Base-by-base conservation (phyloP, 1,140 invertebrate genomes). In the Brachionus paranguensis region DNA sequence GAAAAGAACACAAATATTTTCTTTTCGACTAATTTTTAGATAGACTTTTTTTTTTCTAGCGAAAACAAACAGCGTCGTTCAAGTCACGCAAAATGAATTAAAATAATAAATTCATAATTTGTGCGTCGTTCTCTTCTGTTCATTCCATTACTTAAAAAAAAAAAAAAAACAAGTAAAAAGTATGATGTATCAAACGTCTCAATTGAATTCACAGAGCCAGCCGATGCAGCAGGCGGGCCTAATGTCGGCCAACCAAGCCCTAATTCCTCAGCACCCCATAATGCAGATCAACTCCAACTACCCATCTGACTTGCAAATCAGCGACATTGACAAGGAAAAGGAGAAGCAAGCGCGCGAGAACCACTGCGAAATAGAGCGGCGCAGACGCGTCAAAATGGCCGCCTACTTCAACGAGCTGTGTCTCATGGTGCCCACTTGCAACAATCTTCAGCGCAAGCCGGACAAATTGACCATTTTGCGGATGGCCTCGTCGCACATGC, bases 401-500 rank as follows among this genome's bases (percentile, higher is more conserved):
- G 95, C 96, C 84, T 99, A 99, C 90, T 99, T 99, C 88, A 99
- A 97, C 86, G 98, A 99, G 91, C 92, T 99, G 85, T 98, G 96
- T 84, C 97, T 99, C 90, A 99, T 99, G 97, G 97, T 99, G 86
- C 98, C 97, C 86, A 98, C 97, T 85, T 99, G 96, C 90, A 96
- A 94, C 86, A 96, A 96, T 1, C 91, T 99, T 45, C 97, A 97
- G 2, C 92, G 97, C 78, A 99, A 99, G 90, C 97, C 97, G 10
- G 98, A 99, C 91, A 99, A 99, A 90, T 92, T 99, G 50, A 99
- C 98, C 84, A 99, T 99, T 88, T 92, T 99, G 50, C 92, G 97
- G 86, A 99, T 99, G 97, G 97, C 98, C 12, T 97, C 99, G 27
- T 96, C 96, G 1, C 97, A 99, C 90, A 99, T 99, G 97, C 98